Evolutionary conservation across 2,797 vertebrate species (phyloP).

Genomic region (Hippocampus kuda): DNA sequence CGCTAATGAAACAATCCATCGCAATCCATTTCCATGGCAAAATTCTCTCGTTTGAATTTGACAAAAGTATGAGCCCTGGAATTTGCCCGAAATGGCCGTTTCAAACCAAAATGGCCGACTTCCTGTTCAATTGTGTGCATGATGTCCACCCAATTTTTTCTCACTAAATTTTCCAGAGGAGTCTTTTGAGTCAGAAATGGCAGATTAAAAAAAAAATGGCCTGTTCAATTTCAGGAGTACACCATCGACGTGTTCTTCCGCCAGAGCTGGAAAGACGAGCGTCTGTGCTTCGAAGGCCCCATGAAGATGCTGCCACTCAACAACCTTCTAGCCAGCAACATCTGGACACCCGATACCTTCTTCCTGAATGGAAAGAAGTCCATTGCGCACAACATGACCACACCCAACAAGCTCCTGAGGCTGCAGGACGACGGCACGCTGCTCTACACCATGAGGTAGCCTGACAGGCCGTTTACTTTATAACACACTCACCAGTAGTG

Average conservation of each 20-base stretch:
- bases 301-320: conserved; percentile 88
- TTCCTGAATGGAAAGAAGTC: conserved; percentile 95
- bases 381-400: conserved; percentile 92
- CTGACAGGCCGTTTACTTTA: not conserved
- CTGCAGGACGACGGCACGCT: conserved; percentile 86
- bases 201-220: not conserved
- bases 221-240: conserved; percentile 71
- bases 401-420: conserved; percentile 85
- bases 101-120: too few relatives aligned
- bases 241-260: conserved; percentile 94
- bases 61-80: too few relatives aligned
- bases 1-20: too few relatives aligned
- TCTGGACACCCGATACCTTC: conserved; percentile 92
- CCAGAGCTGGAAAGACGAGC: conserved; percentile 90
- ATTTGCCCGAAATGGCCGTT: too few relatives aligned
- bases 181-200: too few relatives aligned
- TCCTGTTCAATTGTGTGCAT: not conserved
- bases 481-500: too few relatives aligned
- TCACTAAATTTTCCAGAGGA: too few relatives aligned
- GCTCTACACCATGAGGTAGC: conserved; percentile 93
- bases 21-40: not conserved
- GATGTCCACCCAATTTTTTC: too few relatives aligned
- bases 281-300: conserved; percentile 87
- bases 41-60: not conserved
- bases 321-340: conserved; percentile 89